Evolutionary conservation across 2,888 invertebrate species (phyloP).

Genomic region (Microctonus aethiopoides): DNA sequence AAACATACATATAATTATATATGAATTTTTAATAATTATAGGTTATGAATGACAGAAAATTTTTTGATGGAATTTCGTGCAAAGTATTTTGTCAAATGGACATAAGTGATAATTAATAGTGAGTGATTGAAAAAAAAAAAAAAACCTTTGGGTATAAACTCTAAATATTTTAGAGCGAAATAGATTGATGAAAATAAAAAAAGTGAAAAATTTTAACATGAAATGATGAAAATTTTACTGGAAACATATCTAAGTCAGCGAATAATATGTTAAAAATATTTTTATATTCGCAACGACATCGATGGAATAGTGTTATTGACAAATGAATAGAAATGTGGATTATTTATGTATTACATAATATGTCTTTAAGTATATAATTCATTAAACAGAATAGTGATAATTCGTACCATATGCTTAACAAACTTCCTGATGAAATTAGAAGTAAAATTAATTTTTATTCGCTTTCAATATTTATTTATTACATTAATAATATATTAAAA

Average conservation of each 20-base stretch:
- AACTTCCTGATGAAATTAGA: neutral
- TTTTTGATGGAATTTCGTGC: neutral
- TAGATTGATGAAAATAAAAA: conserved; percentile 15
- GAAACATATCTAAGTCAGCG: conserved; percentile 38
- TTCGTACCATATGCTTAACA: neutral
- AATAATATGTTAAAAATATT: conserved; percentile 42
- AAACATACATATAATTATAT: neutral
- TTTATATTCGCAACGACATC: conserved; percentile 40
- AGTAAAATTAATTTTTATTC: neutral
- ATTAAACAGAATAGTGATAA: neutral
- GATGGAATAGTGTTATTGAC: conserved; percentile 4
- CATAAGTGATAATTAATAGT: conserved; percentile 14
- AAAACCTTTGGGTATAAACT: conserved; percentile 11
- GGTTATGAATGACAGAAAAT: neutral
- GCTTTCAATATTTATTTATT: neutral
- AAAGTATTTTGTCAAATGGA: conserved; percentile 4
- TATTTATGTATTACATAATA: neutral
- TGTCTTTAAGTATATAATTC: neutral
- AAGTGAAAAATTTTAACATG: neutral
- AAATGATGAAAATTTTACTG: neutral
- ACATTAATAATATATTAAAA: neutral
- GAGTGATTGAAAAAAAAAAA: conserved; percentile 1
- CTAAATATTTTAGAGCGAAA: conserved; percentile 17
- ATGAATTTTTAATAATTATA: neutral
- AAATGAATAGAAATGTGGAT: neutral